A percentile compares a stretch with the other conserved stretches of the same genome.
Evolutionary conservation across 2,888 invertebrate species (phyloP).

Genomic region (Opisthograptis luteolata): DNA sequence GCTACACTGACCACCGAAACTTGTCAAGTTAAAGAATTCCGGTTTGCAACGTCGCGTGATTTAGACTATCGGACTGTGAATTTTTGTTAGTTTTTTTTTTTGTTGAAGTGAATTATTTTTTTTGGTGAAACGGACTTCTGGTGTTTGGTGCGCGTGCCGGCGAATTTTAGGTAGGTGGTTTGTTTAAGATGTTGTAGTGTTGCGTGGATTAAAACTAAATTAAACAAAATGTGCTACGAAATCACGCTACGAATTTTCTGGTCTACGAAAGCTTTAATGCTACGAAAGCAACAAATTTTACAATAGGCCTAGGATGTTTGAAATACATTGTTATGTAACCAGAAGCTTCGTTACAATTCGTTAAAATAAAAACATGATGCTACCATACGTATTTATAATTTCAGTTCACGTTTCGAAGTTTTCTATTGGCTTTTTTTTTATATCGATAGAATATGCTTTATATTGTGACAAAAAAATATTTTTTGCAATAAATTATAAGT

Average conservation of each 20-base stretch:
- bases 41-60: conserved; percentile 58
- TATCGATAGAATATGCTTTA: too few species aligned
- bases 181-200: neutral
- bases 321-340: too few species aligned
- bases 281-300: neutral
- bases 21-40: conserved; percentile 78
- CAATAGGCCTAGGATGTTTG: conserved; percentile 9
- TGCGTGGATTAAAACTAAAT: neutral
- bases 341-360: too few species aligned
- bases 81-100: conserved; percentile 48
- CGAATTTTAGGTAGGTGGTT: conserved; percentile 45
- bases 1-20: conserved; percentile 76
- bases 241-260: conserved; percentile 2
- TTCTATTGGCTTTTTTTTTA: too few species aligned
- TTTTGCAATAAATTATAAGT: too few species aligned
- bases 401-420: too few species aligned
- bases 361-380: too few species aligned
- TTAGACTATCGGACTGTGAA: conserved; percentile 62
- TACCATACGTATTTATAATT: too few species aligned
- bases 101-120: conserved; percentile 62
- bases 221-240: conserved; percentile 5
- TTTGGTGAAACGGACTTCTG: conserved; percentile 46
- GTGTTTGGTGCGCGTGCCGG: conserved; percentile 40
- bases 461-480: too few species aligned
- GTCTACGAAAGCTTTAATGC: neutral